Evolutionary conservation across 2,888 invertebrate species (phyloP), one percentile per base, ranked within the genome.

Genomic region (Pegoplata infirma): DNA sequence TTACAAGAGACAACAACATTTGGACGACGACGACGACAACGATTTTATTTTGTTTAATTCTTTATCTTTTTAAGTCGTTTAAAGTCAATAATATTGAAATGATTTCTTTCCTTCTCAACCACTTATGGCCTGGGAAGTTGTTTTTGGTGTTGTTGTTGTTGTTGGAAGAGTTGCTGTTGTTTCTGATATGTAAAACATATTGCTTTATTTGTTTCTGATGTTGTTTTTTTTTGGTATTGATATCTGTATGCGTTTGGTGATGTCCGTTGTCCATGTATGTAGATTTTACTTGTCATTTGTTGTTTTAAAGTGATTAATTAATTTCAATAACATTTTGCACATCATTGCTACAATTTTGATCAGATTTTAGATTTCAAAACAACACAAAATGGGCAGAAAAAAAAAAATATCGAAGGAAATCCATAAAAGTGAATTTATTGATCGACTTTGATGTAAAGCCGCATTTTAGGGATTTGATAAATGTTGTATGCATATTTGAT

Each of bases 311-410:
- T 79, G 79, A 79, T 79, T 79, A 79, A 79, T 79, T 79, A 75
- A 79, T 79, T 79, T 79, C 79, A 79, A 79, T 75, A 79, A 75
- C 75, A 79, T 75, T 79, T 79, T 75, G 79, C 79, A 79, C 75
- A 72, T 72, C 79, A 72, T 67, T 75, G 79, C 66, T 56, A 75
- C 79, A 79, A 75, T 79, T 79, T 79, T 75, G 79, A 79, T 79
- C 75, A 79, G 79, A 75, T 79, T 79, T 76, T 51, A 75, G 75
- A 79, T 79, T 79, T 49, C 32, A 67, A 58, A 25, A n/a, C n/a
- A n/a, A n/a, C n/a, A n/a, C n/a, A n/a, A n/a, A n/a, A n/a, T n/a
- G n/a, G n/a, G 5, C 53, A 69, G 23, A 49, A 66, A 40, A 67
- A 5, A 47, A 12, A 49, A 12, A 46, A 32, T 16, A 12, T 40